Evolutionary conservation across 2,113 vertebrate genomes (phyloP).

Genomic region (Gallinago undulata): DNA sequence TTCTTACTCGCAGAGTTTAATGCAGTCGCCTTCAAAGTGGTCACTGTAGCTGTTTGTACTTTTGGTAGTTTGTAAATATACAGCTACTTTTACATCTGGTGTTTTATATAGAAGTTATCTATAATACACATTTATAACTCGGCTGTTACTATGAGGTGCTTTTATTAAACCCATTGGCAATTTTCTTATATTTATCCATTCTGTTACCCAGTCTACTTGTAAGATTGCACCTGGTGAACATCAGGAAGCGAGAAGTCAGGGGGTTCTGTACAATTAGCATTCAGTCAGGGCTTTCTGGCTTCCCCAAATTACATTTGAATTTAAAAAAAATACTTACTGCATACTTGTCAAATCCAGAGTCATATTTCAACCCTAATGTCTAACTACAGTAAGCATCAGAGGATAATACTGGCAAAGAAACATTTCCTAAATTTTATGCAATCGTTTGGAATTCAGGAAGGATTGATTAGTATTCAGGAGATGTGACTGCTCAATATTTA

Average conservation of each 20-base stretch:
- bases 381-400: slow-evolving; percentile 51
- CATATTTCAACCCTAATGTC: slow-evolving; percentile 60
- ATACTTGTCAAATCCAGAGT: slow-evolving; percentile 66
- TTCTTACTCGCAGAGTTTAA: not conserved
- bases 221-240: not conserved
- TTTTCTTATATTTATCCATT: not conserved
- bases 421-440: slow-evolving; percentile 81
- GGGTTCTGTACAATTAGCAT: not conserved
- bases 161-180: not conserved
- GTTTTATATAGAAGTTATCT: not conserved
- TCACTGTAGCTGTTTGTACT: not conserved
- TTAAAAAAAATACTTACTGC: slow-evolving; percentile 69
- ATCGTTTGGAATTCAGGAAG: slow-evolving; percentile 82
- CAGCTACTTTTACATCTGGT: not conserved
- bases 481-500: slow-evolving; percentile 82
- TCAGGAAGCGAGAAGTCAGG: not conserved
- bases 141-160: not conserved
- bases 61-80: not conserved
- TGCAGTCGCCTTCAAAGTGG: not conserved
- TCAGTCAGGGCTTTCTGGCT: not conserved
- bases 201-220: not conserved
- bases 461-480: slow-evolving; percentile 83
- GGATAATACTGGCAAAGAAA: slow-evolving; percentile 70
- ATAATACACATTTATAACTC: not conserved
- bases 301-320: slow-evolving; percentile 73